phyloP scores from a whole-genome alignment of 2,888 invertebrate genomes.

The Acanthoscelides obtectus region DNA sequence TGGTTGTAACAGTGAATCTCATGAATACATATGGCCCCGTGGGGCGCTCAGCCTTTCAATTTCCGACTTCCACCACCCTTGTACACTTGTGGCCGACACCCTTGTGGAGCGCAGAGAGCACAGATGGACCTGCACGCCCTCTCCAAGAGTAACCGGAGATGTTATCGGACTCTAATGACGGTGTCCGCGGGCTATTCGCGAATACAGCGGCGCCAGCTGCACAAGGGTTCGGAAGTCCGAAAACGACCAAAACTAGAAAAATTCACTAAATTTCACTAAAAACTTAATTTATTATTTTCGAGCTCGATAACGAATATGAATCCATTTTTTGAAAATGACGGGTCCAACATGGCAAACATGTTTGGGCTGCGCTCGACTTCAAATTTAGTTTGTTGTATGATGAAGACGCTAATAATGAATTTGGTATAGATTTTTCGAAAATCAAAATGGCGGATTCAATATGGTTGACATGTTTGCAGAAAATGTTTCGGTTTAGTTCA shows the following conservation, averaged over 20 bases:
- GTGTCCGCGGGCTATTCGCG: conserved; percentile 34
- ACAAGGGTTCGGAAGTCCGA: background rate
- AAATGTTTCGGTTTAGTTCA: too few species aligned
- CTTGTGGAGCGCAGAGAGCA: background rate
- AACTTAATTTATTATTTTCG: background rate
- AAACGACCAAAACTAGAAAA: too few species aligned
- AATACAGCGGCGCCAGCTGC: conserved; percentile 7
- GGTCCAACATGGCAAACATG: background rate
- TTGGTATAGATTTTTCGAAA: too few species aligned
- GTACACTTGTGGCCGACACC: conserved; percentile 9
- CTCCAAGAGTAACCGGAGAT: conserved; percentile 38
- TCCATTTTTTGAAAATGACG: background rate
- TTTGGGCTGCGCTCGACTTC: too few species aligned
- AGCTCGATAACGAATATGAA: background rate
- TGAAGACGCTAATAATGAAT: too few species aligned
- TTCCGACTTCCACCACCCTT: conserved; percentile 2
- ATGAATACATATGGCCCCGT: background rate
- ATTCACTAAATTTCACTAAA: background rate
- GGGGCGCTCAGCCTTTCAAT: conserved; percentile 5
- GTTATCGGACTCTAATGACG: conserved; percentile 47
- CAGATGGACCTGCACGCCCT: conserved; percentile 12
- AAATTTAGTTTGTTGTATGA: too few species aligned
- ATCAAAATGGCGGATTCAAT: too few species aligned
- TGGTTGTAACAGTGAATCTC: background rate
- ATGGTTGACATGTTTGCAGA: too few species aligned